phyloP scores from a whole-genome alignment of 2,797 vertebrate genomes.

The Oceanodroma leucorhoa region DNA sequence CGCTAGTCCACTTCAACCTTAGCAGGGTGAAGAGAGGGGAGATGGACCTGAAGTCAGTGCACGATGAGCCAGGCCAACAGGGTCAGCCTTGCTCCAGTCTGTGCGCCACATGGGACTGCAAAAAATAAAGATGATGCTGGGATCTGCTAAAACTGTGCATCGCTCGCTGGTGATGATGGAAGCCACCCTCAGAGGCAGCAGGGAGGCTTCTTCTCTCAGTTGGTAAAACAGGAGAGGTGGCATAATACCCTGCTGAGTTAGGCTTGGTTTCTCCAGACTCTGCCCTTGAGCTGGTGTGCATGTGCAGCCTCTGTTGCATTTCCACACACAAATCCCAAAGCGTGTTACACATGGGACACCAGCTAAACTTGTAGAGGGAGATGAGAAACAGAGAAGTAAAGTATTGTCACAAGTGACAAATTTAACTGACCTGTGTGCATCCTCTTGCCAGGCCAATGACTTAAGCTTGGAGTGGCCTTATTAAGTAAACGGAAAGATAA shows the following conservation, averaged over 20 bases:
- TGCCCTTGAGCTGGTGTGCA: neutral
- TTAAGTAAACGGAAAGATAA: neutral
- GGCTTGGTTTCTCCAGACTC: neutral
- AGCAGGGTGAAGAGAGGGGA: neutral
- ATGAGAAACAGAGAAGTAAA: neutral
- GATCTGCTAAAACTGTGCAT: neutral
- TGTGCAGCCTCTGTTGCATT: neutral
- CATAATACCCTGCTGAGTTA: neutral
- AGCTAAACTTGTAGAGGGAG: neutral
- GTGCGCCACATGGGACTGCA: neutral
- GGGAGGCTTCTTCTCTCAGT: neutral
- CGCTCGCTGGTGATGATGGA: neutral
- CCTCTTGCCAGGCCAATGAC: neutral
- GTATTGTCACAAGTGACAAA: neutral
- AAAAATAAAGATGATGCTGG: neutral
- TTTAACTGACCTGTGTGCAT: neutral
- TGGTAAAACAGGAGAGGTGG: neutral
- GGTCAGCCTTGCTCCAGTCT: neutral
- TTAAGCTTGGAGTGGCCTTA: neutral
- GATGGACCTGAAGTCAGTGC: neutral
- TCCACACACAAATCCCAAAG: neutral
- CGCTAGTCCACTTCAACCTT: neutral
- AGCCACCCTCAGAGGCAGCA: neutral
- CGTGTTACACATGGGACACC: rapidly evolving
- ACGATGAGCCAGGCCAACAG: neutral